phyloP scores from a whole-genome alignment of 2,888 invertebrate genomes.

The Gibbula magus region DNA sequence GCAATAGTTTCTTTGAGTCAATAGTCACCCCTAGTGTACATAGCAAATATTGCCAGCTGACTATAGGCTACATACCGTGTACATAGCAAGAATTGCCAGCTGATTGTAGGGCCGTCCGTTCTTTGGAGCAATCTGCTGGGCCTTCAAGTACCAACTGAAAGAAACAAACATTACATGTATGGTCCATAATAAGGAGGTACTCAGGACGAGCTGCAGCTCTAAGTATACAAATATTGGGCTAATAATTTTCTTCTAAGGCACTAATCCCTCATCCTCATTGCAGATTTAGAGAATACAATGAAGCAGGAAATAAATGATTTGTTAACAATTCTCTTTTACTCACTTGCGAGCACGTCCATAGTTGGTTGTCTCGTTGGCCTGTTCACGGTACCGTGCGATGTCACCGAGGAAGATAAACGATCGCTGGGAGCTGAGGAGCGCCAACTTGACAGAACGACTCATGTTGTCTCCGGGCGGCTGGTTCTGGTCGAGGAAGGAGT shows the following conservation, averaged over 20 bases:
- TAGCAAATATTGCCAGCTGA: no score
- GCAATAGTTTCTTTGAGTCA: no score
- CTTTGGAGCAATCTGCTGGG: slow-evolving; percentile 93
- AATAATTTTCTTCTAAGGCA: not conserved
- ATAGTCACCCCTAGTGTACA: no score
- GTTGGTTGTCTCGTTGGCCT: slow-evolving; percentile 86
- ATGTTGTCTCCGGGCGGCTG: slow-evolving; percentile 75
- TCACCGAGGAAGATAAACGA: slow-evolving; percentile 93
- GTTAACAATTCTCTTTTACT: slow-evolving; percentile 19
- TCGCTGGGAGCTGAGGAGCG: slow-evolving; percentile 90
- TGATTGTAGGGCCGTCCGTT: slow-evolving; percentile 97
- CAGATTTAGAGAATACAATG: not conserved
- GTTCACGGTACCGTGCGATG: slow-evolving; percentile 91
- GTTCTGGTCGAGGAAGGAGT: slow-evolving; percentile 69
- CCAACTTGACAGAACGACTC: slow-evolving; percentile 82
- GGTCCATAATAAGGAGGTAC: no score
- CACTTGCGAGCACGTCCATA: slow-evolving; percentile 86
- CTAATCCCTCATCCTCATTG: no score
- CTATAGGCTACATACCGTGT: slow-evolving; percentile 74
- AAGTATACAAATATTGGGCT: no score
- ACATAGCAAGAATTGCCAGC: slow-evolving; percentile 88
- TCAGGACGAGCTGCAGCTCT: no score
- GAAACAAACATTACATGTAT: slow-evolving; percentile 12
- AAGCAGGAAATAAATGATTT: not conserved
- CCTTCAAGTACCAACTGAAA: slow-evolving; percentile 89